Percentiles rank a stretch among this genome's conserved stretches.
Evolutionary conservation across 1,140 invertebrate species (phyloP).

Genomic region (Coenobita brevimanus): DNA sequence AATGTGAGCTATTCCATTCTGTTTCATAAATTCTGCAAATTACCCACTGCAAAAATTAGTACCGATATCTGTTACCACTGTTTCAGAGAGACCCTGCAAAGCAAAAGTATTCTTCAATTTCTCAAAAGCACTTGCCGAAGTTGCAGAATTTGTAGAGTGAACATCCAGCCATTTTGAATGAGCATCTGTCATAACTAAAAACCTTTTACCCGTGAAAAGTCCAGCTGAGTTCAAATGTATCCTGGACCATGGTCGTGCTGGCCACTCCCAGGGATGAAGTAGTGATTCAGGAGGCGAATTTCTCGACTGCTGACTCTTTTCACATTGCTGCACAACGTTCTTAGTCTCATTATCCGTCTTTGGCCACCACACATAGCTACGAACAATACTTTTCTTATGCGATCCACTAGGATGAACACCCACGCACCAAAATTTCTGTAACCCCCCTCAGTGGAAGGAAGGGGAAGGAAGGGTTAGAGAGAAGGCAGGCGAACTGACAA

Average conservation of each 20-base stretch:
- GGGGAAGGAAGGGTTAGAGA: too few relatives aligned
- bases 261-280: constrained; percentile 66
- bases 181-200: constrained; percentile 74
- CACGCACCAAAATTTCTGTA: too few relatives aligned
- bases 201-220: constrained; percentile 71
- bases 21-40: neutral
- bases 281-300: constrained; percentile 44
- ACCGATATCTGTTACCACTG: neutral
- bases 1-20: neutral
- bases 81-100: neutral
- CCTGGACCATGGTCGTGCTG: constrained; percentile 70
- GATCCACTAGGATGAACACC: constrained; percentile 61
- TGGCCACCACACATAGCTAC: constrained; percentile 72
- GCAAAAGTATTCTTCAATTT: constrained; percentile 17
- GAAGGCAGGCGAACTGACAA: too few relatives aligned
- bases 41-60: neutral
- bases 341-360: constrained; percentile 72
- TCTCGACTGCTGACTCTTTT: constrained; percentile 71
- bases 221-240: constrained; percentile 74
- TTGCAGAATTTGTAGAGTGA: neutral
- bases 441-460: too few relatives aligned
- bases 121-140: neutral
- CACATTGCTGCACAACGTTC: constrained; percentile 73
- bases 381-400: neutral
- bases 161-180: constrained; percentile 76